Conservation (phyloP, 2,113 vertebrate species). For the Pyxicephalus adspersus region DNA sequence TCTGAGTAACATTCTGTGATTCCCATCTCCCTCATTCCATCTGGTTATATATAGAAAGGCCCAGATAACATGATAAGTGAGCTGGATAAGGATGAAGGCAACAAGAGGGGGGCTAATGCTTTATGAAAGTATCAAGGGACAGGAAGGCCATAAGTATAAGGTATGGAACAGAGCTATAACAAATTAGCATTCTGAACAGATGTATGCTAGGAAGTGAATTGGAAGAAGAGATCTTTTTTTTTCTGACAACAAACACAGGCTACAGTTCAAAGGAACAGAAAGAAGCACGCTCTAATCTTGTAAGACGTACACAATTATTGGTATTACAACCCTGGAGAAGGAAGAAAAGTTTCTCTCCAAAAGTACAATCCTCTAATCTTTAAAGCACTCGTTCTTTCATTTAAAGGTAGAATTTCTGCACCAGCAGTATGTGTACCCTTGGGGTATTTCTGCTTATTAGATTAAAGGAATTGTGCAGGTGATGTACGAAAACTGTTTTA, state of each 20-base stretch:
- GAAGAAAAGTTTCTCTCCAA: background rate
- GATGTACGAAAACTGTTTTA: background rate
- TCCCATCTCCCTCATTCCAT: constrained; percentile 2
- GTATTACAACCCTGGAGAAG: background rate
- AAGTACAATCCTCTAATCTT: constrained; percentile 10
- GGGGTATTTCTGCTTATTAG: too few relatives aligned
- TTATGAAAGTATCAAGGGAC: constrained; percentile 31
- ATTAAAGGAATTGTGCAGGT: background rate
- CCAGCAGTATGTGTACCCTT: too few relatives aligned
- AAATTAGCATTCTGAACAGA: constrained; percentile 45
- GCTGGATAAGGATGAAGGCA: constrained; percentile 42
- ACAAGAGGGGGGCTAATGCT: constrained; percentile 18
- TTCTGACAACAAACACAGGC: constrained; percentile 39
- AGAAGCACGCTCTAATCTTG: constrained; percentile 16
- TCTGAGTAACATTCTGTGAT: background rate
- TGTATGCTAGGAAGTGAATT: constrained; percentile 24
- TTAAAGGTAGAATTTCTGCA: background rate
- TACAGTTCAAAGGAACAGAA: constrained; percentile 45
- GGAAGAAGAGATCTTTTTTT: constrained; percentile 23
- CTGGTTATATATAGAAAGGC: constrained; percentile 30
- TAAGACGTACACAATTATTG: constrained; percentile 16
- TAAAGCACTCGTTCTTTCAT: background rate
- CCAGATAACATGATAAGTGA: constrained; percentile 42
- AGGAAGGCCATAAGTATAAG: constrained; percentile 35
- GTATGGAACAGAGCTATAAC: constrained; percentile 16